These are phyloP conservation scores for Hoplostethus mediterraneus DNA, from an alignment of 2,797 vertebrate species.

Conservation along the genomic window DNA sequence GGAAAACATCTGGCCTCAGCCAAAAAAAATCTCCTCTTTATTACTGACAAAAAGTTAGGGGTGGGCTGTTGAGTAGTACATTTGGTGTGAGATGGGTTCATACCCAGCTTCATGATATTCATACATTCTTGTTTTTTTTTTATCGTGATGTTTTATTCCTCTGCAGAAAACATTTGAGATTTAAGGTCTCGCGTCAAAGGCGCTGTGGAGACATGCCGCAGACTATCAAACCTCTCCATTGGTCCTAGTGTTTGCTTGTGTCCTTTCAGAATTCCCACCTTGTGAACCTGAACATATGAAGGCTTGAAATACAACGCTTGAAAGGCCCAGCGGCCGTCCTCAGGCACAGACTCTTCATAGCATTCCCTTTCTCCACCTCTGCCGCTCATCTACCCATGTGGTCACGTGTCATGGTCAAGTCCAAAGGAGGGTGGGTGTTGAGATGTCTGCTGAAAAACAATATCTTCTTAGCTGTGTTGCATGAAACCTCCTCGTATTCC, in stretches of 20 bases:
- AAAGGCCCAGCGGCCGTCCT: constrained; percentile 17
- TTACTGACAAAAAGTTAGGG: constrained; percentile 11
- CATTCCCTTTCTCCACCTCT: constrained; percentile 32
- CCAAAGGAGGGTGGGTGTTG: constrained; percentile 15
- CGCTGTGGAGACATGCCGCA: constrained; percentile 11
- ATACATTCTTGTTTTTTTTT: constrained; percentile 3
- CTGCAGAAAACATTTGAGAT: constrained; percentile 2
- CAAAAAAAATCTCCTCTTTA: constrained; percentile 1
- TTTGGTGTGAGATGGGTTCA: constrained; percentile 1
- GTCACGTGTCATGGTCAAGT: constrained; percentile 35
- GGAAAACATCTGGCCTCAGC: constrained; percentile 27
- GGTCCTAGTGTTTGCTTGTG: constrained; percentile 4
- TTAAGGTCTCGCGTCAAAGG: neutral
- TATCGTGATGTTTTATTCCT: neutral
- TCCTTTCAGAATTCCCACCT: constrained; percentile 7
- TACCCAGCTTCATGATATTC: neutral
- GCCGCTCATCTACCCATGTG: constrained; percentile 31
- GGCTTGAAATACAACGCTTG: neutral
- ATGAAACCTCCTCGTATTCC: constrained; percentile 48
- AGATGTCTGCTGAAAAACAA: constrained; percentile 25
- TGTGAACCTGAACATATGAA: constrained; percentile 7
- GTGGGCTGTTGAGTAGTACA: constrained; percentile 1
- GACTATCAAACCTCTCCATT: neutral
- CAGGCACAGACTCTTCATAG: constrained; percentile 31
- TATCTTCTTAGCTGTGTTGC: constrained; percentile 58